These are phyloP conservation scores for Yoshiicerus persimilis DNA, from an alignment of 1,140 invertebrate species.

Conservation along the genomic window DNA sequence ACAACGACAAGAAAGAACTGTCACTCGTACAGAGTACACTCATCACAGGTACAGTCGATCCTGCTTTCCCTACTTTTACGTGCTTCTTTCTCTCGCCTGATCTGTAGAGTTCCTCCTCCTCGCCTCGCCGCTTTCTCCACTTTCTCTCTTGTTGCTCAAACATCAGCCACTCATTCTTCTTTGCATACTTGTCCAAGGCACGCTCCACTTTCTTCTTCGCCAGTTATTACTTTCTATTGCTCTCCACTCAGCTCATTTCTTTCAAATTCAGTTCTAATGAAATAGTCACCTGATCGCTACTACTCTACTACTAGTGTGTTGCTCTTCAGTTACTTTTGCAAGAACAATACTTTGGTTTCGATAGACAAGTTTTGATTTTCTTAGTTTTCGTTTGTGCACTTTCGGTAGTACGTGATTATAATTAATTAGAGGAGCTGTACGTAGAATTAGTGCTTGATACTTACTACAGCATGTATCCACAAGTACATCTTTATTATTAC, in stretches of 20 bases:
- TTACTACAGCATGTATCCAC: background rate
- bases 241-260: no score
- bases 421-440: no score
- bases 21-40: constrained; percentile 68
- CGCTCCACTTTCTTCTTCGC: background rate
- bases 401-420: no score
- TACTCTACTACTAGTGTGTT: no score
- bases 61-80: background rate
- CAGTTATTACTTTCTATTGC: background rate
- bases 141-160: background rate
- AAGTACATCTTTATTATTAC: background rate
- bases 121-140: background rate
- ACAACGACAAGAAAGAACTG: constrained; percentile 68
- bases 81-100: background rate
- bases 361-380: no score
- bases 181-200: background rate
- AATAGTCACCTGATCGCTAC: no score
- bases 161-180: background rate
- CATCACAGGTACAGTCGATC: constrained; percentile 35
- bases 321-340: no score
- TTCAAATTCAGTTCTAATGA: no score
- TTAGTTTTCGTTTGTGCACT: no score
- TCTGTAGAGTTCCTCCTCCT: background rate
- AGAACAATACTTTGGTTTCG: no score
- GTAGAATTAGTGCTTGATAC: background rate